Conservation (phyloP, 92 coral and sea anemone genomes). For the Muricea muricata region DNA sequence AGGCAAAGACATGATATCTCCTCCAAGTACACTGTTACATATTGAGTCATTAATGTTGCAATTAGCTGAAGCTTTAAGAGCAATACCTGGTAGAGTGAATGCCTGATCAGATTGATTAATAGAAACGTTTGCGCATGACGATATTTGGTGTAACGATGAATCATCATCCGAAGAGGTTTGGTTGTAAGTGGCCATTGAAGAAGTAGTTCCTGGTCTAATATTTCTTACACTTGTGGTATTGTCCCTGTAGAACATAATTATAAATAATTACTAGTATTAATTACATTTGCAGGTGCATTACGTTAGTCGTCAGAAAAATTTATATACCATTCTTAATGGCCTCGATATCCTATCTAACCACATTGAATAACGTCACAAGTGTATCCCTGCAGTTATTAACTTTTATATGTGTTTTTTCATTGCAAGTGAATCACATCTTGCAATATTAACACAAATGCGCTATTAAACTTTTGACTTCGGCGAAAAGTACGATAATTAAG, state of each 20-base stretch:
- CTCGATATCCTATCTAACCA: no score
- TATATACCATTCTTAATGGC: no score
- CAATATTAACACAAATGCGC: no score
- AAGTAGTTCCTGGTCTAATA: conserved; percentile 2
- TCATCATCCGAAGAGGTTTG: conserved; percentile 41
- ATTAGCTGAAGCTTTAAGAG: conserved; percentile 38
- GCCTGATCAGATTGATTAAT: conserved; percentile 30
- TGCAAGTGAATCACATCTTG: no score
- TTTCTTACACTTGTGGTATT: conserved; percentile 23
- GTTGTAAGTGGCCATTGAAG: conserved; percentile 25
- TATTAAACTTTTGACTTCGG: no score
- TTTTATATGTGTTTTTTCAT: no score
- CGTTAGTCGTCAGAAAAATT: no score
- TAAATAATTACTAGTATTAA: no score
- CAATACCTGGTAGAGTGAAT: conserved; percentile 20
- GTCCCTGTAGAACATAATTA: not conserved
- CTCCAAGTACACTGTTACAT: conserved; percentile 35
- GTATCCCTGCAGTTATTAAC: no score
- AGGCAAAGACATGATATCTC: conserved; percentile 31
- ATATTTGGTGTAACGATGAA: conserved; percentile 21
- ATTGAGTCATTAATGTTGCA: conserved; percentile 37
- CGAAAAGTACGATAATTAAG: no score
- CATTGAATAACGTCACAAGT: no score
- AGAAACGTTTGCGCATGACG: conserved; percentile 38
- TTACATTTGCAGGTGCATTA: no score